Evolutionary conservation across 2,888 invertebrate genomes (phyloP), one percentile per base, ranked within the genome.

Genomic region (Carabus problematicus): DNA sequence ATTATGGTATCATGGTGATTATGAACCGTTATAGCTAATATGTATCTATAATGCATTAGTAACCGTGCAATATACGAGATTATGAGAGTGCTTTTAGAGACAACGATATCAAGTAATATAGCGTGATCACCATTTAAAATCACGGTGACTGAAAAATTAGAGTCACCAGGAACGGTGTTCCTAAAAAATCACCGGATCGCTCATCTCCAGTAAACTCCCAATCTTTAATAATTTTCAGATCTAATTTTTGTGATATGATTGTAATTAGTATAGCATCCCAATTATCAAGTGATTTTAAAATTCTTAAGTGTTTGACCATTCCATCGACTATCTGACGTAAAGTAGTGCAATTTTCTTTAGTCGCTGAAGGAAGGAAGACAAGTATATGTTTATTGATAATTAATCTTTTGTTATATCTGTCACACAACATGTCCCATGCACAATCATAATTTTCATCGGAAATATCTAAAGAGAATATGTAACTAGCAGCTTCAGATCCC

Each of bases 181-280:
- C n/a, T n/a, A n/a, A n/a, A n/a, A n/a, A n/a, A n/a, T n/a, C n/a
- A n/a, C n/a, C n/a, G n/a, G n/a, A n/a, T n/a, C n/a, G n/a, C n/a
- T n/a, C n/a, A n/a, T n/a, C n/a, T n/a, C n/a, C n/a, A n/a, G n/a
- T n/a, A n/a, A 11, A 14, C 40, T 76, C 75, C 74, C 73, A 77
- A 42, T 74, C 73, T 45, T 71, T 67, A 6, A 67, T 69, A 3
- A 74, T 72, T 16, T 12, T 61, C 8, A 39, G 8, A 49, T 74
- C 75, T 8, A 75, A 52, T 64, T 74, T 74, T 8, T 59, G 63
- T 0, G 71, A 64, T 0, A 77, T 64, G 14, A 75, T n/a, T 41
- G 73, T 66, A 18, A 75, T 71, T 16, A 76, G 11, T 0, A 75
- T 14, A 7, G 70, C 71, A 56, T 74, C 74, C 76, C 75, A 77